A percentile compares a stretch with the other conserved stretches of the same genome.
Conservation (phyloP, 2,113 vertebrate genomes). For the Leptobrachium ailaonicum region DNA sequence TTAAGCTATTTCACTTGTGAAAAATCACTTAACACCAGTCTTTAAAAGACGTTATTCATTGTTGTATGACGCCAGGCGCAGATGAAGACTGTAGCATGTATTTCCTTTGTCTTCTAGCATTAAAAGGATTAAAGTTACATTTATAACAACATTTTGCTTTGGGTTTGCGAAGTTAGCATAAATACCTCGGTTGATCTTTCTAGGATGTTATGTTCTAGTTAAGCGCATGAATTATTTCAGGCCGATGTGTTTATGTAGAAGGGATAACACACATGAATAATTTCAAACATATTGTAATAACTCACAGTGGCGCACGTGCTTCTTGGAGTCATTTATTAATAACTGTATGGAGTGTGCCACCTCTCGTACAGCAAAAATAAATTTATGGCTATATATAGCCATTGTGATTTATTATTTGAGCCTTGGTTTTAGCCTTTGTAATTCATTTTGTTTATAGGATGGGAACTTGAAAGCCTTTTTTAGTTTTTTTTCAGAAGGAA, state of each 20-base stretch:
- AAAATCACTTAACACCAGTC: too few species aligned
- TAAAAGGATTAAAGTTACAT: background rate
- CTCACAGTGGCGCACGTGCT: background rate
- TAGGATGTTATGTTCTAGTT: background rate
- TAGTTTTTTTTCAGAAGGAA: too few species aligned
- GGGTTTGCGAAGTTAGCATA: conserved; percentile 3
- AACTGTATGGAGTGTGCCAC: background rate
- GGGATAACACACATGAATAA: conserved; percentile 9
- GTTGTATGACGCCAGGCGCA: too few species aligned
- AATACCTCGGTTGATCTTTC: background rate
- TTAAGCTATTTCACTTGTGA: too few species aligned
- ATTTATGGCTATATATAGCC: background rate
- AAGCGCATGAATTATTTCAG: conserved; percentile 3
- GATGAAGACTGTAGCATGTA: too few species aligned
- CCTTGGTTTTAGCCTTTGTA: background rate
- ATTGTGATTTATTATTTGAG: background rate
- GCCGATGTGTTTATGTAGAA: conserved; percentile 10
- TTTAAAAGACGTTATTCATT: too few species aligned
- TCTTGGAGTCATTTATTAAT: background rate
- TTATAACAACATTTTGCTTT: background rate
- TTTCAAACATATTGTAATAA: conserved; percentile 2
- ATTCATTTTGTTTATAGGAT: background rate
- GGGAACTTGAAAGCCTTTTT: too few species aligned
- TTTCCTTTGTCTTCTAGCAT: background rate
- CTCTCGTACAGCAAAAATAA: background rate